phyloP scores from a whole-genome alignment of 64 coral and sea anemone species.

The Stylophora pistillata region DNA sequence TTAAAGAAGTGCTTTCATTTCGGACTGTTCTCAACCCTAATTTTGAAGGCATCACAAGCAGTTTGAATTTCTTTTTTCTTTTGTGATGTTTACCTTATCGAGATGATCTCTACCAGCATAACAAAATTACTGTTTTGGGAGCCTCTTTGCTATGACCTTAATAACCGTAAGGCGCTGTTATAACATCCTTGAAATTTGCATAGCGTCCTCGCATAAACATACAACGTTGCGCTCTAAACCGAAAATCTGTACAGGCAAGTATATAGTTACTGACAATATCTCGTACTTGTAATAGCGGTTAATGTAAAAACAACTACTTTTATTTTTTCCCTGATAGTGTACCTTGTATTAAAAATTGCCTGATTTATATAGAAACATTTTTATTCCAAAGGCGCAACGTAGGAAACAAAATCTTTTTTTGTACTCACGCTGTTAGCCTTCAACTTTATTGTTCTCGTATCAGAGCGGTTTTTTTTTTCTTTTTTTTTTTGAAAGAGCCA shows the following conservation, averaged over 20 bases:
- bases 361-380: constrained; percentile 30
- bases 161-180: neutral
- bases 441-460: neutral
- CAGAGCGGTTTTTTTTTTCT: neutral
- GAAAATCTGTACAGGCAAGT: neutral
- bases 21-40: too few species aligned
- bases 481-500: neutral
- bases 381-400: neutral
- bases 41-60: too few species aligned
- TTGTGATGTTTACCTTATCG: too few species aligned
- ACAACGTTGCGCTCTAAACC: neutral
- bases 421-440: neutral
- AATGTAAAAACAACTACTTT: neutral
- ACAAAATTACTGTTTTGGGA: neutral
- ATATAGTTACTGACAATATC: neutral
- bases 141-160: neutral
- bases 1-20: too few species aligned
- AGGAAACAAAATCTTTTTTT: neutral
- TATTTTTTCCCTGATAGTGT: neutral
- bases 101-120: too few species aligned
- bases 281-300: neutral
- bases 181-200: neutral
- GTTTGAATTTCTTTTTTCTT: too few species aligned
- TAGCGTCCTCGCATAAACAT: neutral
- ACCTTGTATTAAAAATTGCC: constrained; percentile 14